A percentile compares a stretch with the other conserved stretches of the same genome.
phyloP scores from a whole-genome alignment of 2,113 vertebrate species.

The Casuarius casuarius region DNA sequence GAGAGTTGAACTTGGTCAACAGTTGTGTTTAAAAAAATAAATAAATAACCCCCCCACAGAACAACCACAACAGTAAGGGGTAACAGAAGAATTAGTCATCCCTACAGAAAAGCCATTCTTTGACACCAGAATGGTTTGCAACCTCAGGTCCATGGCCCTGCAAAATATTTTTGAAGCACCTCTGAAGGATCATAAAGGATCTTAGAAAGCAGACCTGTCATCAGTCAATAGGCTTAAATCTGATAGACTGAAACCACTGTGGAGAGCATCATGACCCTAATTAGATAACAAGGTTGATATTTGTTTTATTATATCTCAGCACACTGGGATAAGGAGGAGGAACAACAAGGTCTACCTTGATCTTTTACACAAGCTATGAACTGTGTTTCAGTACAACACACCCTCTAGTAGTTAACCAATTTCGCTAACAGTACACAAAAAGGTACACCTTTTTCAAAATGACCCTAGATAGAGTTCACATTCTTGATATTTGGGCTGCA shows the following conservation, averaged over 20 bases:
- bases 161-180: too few relatives aligned
- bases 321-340: fast-evolving
- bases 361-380: background rate
- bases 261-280: too few relatives aligned
- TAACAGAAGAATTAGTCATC: background rate
- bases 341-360: background rate
- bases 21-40: background rate
- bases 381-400: background rate
- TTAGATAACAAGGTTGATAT: fast-evolving
- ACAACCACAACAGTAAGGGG: fast-evolving
- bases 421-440: background rate
- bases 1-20: background rate
- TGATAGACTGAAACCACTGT: background rate
- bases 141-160: background rate
- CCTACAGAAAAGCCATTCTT: background rate
- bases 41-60: background rate
- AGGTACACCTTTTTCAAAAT: background rate
- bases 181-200: background rate
- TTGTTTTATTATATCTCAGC: background rate
- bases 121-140: background rate
- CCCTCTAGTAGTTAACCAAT: fast-evolving
- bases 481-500: background rate
- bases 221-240: background rate
- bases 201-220: background rate
- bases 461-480: background rate